phyloP scores from a whole-genome alignment of 2,113 vertebrate species.

The Grammomys dolichurus region DNA sequence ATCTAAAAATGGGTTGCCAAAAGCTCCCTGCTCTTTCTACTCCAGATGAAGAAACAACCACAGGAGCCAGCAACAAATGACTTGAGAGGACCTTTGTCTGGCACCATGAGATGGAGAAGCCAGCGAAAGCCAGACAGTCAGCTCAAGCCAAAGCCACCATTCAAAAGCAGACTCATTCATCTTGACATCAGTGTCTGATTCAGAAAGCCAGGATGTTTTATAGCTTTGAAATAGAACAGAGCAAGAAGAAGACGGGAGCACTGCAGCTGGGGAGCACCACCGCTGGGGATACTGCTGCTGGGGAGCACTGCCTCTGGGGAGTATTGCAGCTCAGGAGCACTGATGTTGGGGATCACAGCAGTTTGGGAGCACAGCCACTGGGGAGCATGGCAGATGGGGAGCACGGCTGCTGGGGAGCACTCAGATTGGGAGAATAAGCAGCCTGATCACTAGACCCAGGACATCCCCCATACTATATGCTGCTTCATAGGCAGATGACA shows the following conservation, averaged over 20 bases:
- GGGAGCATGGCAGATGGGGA: too few species aligned
- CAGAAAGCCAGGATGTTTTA: not conserved
- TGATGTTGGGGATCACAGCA: too few species aligned
- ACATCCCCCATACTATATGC: not conserved
- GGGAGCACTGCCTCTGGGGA: too few species aligned
- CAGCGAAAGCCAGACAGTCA: not conserved
- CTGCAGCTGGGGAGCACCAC: not conserved
- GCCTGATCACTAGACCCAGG: not conserved
- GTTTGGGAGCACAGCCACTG: too few species aligned
- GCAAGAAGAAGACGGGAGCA: not conserved
- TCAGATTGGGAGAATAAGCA: not conserved
- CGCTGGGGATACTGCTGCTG: too few species aligned
- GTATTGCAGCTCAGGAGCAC: too few species aligned
- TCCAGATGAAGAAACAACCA: slow-evolving; percentile 32
- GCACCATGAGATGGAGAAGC: not conserved
- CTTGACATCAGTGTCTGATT: not conserved
- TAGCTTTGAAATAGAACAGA: not conserved
- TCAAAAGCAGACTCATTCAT: slow-evolving; percentile 40
- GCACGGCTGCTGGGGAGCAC: too few species aligned
- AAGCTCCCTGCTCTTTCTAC: slow-evolving; percentile 25
- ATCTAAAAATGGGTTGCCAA: slow-evolving; percentile 32
- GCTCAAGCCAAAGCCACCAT: slow-evolving; percentile 31
- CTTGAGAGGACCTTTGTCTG: not conserved
- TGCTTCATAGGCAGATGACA: not conserved
- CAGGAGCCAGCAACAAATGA: not conserved